Evolutionary conservation across 2,113 vertebrate species (phyloP).

Genomic region (Stictonetta naevosa): DNA sequence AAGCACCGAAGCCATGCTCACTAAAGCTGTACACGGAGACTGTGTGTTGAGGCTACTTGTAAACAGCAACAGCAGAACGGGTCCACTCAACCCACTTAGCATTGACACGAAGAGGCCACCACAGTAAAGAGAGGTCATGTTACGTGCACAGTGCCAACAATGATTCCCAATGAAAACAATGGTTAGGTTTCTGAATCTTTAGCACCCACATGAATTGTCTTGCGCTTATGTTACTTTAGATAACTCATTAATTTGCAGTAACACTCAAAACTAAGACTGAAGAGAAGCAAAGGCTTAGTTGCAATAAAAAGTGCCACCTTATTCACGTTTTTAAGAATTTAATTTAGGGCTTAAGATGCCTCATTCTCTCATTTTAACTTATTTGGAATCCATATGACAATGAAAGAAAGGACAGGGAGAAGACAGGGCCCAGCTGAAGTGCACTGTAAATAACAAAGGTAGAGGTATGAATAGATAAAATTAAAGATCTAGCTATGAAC

Average conservation of each 20-base stretch:
- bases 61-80: background rate
- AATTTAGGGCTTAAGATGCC: background rate
- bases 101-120: background rate
- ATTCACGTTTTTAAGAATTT: background rate
- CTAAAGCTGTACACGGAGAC: background rate
- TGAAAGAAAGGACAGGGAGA: background rate
- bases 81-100: background rate
- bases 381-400: fast-evolving
- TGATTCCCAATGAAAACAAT: background rate
- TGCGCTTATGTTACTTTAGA: background rate
- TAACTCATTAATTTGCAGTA: background rate
- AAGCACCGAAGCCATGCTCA: background rate
- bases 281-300: background rate
- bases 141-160: background rate
- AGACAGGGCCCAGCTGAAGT: background rate
- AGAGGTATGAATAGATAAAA: background rate
- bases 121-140: background rate
- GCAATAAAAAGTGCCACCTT: background rate
- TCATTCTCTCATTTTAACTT: background rate
- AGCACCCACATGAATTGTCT: background rate
- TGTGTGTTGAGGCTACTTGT: background rate
- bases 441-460: background rate
- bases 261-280: background rate
- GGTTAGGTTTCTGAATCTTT: background rate
- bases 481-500: background rate